Evolutionary conservation across 2,113 vertebrate species (phyloP), one percentile per base, ranked within the genome.

Genomic region (Ammodytes dubius): DNA sequence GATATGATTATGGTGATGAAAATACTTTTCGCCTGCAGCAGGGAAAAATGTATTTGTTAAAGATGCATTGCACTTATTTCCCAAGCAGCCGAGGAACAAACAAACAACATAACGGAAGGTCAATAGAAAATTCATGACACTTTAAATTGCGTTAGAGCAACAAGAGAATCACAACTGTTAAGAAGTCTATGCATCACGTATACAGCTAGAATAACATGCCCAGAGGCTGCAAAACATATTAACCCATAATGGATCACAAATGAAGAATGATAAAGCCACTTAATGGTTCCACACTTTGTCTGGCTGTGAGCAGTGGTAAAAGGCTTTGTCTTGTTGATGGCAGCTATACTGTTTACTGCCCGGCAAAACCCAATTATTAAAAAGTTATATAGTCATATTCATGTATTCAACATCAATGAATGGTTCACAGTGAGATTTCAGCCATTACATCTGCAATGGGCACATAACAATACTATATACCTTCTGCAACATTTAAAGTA

Each of bases 1-100:
- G 80, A 84, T 89, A 85, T 70, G 70, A 79, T 88, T 81, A 87
- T 86, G 69, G 45, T 68, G 73, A 91, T 90, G 73, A 85, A 91
- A 87, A 86, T 39, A 42, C 68, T 67, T 17, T 49, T 76, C 0
- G 80, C 87, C 82, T 70, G 69, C 58, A 83, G 90, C 65, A n/a
- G 63, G 27, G 72, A 73, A 65, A 8, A 69, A 85, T 73, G 54
- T 60, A 91, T 85, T 53, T 66, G 11, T 47, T 53, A 70, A 85
- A 67, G 59, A 91, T 63, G 77, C 43, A 83, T 87, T 81, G 74
- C 74, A 79, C 49, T 83, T 69, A 80, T 77, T 86, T 84, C 58
- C 70, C 19, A 77, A 27, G 47, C 49, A 57, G 59, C 60, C 58
- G 50, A 27, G 27, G 27, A 27, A 75, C 56, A 81, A 81, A 88